Conservation (phyloP, 2,888 invertebrate genomes). For the Parasteatoda lunata region DNA sequence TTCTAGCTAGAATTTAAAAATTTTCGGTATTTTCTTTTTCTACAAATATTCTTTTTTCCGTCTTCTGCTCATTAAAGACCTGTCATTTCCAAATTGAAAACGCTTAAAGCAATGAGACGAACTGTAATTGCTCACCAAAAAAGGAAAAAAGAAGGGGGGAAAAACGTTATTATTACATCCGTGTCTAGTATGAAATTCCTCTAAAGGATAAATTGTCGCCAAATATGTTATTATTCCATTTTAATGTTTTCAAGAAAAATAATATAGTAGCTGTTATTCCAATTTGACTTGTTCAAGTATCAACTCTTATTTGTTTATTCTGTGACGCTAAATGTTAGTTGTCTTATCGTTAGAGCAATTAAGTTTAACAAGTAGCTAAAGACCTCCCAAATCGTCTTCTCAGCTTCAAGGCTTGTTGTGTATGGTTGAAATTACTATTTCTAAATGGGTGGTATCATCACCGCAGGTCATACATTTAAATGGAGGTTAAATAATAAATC, state of each 20-base stretch:
- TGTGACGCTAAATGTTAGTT: slow-evolving; percentile 39
- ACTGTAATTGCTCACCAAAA: slow-evolving; percentile 23
- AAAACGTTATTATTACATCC: neutral
- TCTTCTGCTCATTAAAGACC: neutral
- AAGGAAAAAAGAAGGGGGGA: neutral
- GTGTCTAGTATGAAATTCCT: neutral
- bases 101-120: neutral
- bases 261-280: slow-evolving; percentile 19
- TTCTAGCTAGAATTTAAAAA: no score
- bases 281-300: neutral
- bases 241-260: slow-evolving; percentile 20
- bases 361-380: slow-evolving; percentile 33
- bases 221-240: slow-evolving; percentile 18
- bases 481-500: neutral
- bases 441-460: neutral
- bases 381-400: slow-evolving; percentile 32
- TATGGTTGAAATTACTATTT: neutral
- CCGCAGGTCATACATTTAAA: neutral
- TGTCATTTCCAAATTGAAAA: neutral
- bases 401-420: neutral
- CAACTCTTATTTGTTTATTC: slow-evolving; percentile 25
- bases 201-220: slow-evolving; percentile 15
- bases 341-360: slow-evolving; percentile 24
- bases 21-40: no score
- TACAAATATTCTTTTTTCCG: no score